These are phyloP conservation scores for Sinhomidia bicolor DNA, from an alignment of 2,888 invertebrate genomes.

Conservation along the genomic window DNA sequence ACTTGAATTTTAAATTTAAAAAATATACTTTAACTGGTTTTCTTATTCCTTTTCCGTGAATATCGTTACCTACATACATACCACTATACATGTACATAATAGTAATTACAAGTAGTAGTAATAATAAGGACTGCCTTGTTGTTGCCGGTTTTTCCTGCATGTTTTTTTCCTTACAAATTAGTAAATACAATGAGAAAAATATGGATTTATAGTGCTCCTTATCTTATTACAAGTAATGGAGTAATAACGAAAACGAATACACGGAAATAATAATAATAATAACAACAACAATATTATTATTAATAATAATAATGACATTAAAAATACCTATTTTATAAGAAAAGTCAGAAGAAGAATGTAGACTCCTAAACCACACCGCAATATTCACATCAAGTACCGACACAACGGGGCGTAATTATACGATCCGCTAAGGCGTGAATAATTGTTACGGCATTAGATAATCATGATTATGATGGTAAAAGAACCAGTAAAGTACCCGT, in stretches of 20 bases:
- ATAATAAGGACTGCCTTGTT: not conserved
- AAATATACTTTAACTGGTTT: not conserved
- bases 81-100: no score
- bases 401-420: conserved; percentile 48
- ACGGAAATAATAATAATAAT: not conserved
- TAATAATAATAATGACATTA: not conserved
- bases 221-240: no score
- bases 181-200: not conserved
- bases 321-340: not conserved
- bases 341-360: not conserved
- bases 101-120: no score
- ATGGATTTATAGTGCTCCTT: not conserved
- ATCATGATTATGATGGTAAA: conserved; percentile 46
- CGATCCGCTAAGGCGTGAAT: conserved; percentile 64
- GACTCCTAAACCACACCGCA: not conserved
- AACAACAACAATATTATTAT: no score
- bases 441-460: conserved; percentile 45
- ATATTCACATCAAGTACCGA: not conserved
- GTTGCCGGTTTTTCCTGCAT: not conserved
- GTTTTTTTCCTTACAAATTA: not conserved
- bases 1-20: not conserved
- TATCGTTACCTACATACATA: not conserved
- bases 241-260: not conserved
- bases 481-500: conserved; percentile 56
- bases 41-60: not conserved